These are phyloP conservation scores for Porites australiensis DNA, from an alignment of 64 coral and sea anemone genomes.

Conservation along the genomic window DNA sequence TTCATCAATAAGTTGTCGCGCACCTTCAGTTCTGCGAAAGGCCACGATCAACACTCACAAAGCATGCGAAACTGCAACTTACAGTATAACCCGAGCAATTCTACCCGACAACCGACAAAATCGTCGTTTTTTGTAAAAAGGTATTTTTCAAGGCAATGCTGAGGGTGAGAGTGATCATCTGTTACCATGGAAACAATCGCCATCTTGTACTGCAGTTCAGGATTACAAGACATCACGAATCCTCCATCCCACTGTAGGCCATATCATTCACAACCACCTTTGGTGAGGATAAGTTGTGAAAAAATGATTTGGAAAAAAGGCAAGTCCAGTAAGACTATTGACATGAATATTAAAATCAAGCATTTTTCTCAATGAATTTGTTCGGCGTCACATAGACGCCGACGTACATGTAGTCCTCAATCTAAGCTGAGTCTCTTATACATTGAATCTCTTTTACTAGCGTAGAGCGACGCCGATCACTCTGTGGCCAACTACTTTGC, in stretches of 20 bases:
- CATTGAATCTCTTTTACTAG: too few relatives aligned
- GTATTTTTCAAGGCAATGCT: constrained; percentile 23
- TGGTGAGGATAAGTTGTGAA: neutral
- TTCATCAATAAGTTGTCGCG: neutral
- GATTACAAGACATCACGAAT: neutral
- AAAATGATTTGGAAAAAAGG: neutral
- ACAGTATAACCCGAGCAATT: constrained; percentile 55
- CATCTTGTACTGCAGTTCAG: constrained; percentile 47
- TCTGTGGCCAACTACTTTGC: too few relatives aligned
- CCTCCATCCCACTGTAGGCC: neutral
- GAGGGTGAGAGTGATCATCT: neutral
- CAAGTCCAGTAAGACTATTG: too few relatives aligned
- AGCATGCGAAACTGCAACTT: neutral
- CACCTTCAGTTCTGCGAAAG: constrained; percentile 43
- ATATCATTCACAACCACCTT: neutral
- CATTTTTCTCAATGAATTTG: too few relatives aligned
- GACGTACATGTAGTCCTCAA: too few relatives aligned
- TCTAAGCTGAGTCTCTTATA: too few relatives aligned
- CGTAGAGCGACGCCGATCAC: too few relatives aligned
- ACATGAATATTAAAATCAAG: too few relatives aligned
- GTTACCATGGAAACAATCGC: constrained; percentile 16
- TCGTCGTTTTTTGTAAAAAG: constrained; percentile 36
- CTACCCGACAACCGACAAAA: neutral
- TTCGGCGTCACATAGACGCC: too few relatives aligned
- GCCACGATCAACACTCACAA: neutral